Conservation (phyloP, 1,140 invertebrate genomes). For the Atopsyche davidsoni region DNA sequence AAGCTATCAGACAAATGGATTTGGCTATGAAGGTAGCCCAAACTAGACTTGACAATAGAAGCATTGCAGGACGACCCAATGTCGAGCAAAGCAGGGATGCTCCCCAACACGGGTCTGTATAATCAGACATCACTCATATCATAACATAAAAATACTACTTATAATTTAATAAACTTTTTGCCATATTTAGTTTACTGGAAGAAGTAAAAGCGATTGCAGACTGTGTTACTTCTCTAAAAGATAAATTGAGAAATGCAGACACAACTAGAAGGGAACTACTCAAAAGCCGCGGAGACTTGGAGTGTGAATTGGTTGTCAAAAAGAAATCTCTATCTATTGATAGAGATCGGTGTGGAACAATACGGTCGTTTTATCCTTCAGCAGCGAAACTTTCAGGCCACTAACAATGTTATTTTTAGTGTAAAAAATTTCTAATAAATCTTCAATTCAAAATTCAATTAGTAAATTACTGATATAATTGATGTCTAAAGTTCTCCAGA, state of each 20-base stretch:
- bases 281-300: conserved; percentile 54
- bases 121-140: neutral
- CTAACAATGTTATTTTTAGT: too few relatives aligned
- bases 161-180: neutral
- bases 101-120: conserved; percentile 57
- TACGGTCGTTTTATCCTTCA: conserved; percentile 62
- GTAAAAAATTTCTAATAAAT: too few relatives aligned
- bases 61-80: conserved; percentile 50
- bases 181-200: conserved; percentile 53
- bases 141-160: neutral
- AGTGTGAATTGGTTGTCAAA: conserved; percentile 67
- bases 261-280: conserved; percentile 53
- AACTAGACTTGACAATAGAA: conserved; percentile 66
- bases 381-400: conserved; percentile 56
- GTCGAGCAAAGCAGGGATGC: conserved; percentile 67
- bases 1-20: conserved; percentile 58
- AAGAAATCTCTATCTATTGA: conserved; percentile 65
- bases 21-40: conserved; percentile 70
- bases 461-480: too few relatives aligned
- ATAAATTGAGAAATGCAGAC: conserved; percentile 56
- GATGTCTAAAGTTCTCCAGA: too few relatives aligned
- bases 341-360: conserved; percentile 54
- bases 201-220: conserved; percentile 65
- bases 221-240: conserved; percentile 54
- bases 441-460: too few relatives aligned